Conservation (phyloP, 2,113 vertebrate species). For the Chaetodon auriga region DNA sequence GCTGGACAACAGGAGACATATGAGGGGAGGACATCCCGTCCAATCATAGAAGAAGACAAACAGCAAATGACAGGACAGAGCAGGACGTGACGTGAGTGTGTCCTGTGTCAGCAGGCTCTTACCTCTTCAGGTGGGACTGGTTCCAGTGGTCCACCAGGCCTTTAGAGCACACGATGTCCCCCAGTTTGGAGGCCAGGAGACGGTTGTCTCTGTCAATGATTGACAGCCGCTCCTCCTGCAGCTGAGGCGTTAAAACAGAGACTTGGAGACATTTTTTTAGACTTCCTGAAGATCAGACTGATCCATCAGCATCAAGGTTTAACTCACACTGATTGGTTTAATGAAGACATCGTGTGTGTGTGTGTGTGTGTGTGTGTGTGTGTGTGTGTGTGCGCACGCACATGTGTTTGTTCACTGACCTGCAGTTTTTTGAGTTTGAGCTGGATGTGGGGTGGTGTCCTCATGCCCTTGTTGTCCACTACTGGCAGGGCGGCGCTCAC, state of each 20-base stretch:
- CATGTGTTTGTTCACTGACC: slow-evolving; percentile 49
- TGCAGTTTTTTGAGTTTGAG: slow-evolving; percentile 83
- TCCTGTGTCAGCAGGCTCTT: neutral
- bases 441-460: slow-evolving; percentile 79
- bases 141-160: slow-evolving; percentile 85
- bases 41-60: too few relatives aligned
- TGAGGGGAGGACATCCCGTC: neutral
- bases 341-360: neutral
- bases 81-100: too few relatives aligned
- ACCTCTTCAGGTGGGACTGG: slow-evolving; percentile 81
- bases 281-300: neutral
- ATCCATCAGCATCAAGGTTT: too few relatives aligned
- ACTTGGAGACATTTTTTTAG: neutral
- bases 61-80: neutral
- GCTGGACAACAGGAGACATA: neutral
- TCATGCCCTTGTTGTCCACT: slow-evolving; percentile 78
- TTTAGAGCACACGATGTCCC: slow-evolving; percentile 77
- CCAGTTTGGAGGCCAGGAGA: slow-evolving; percentile 78
- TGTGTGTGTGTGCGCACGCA: neutral
- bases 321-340: neutral
- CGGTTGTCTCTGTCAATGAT: slow-evolving; percentile 80
- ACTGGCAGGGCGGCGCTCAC: slow-evolving; percentile 71
- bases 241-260: slow-evolving; percentile 54
- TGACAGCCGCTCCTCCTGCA: slow-evolving; percentile 79
- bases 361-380: too few relatives aligned